Conservation (phyloP, 2,888 invertebrate genomes). For the Hirtodrosophila histrioides region DNA sequence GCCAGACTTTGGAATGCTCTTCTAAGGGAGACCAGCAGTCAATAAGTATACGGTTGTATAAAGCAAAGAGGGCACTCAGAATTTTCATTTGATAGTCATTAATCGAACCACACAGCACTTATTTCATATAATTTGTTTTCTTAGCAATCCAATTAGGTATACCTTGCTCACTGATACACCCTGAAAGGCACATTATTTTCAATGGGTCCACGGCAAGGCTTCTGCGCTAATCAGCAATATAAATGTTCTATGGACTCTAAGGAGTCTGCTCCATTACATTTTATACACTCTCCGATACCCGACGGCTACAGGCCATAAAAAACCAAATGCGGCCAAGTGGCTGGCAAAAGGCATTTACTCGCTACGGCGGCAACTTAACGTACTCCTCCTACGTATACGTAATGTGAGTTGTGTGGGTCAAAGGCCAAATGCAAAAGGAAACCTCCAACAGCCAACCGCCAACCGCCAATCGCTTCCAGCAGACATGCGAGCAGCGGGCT, state of each 20-base stretch:
- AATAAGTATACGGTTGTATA: not conserved
- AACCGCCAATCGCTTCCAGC: conserved; percentile 35
- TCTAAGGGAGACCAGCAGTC: not conserved
- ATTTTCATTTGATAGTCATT: conserved; percentile 18
- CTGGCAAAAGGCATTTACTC: conserved; percentile 52
- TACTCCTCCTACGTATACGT: conserved; percentile 40
- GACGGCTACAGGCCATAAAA: conserved; percentile 47
- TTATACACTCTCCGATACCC: conserved; percentile 41
- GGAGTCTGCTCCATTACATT: conserved; percentile 43
- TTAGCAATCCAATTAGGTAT: conserved; percentile 24
- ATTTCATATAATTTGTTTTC: conserved; percentile 16
- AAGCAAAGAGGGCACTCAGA: not conserved
- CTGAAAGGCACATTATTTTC: conserved; percentile 31
- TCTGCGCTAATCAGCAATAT: conserved; percentile 46
- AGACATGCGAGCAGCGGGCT: conserved; percentile 58
- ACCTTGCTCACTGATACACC: conserved; percentile 16
- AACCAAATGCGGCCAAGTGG: conserved; percentile 59
- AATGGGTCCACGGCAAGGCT: conserved; percentile 22
- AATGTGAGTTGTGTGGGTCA: conserved; percentile 48
- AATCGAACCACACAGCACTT: conserved; percentile 26
- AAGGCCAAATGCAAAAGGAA: conserved; percentile 55
- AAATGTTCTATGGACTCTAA: conserved; percentile 41
- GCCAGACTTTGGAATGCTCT: conserved; percentile 33
- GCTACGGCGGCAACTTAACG: conserved; percentile 43
- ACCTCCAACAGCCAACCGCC: conserved; percentile 62